Evolutionary conservation across 1,140 invertebrate genomes (phyloP).

Genomic region (Philaenus spumarius): DNA sequence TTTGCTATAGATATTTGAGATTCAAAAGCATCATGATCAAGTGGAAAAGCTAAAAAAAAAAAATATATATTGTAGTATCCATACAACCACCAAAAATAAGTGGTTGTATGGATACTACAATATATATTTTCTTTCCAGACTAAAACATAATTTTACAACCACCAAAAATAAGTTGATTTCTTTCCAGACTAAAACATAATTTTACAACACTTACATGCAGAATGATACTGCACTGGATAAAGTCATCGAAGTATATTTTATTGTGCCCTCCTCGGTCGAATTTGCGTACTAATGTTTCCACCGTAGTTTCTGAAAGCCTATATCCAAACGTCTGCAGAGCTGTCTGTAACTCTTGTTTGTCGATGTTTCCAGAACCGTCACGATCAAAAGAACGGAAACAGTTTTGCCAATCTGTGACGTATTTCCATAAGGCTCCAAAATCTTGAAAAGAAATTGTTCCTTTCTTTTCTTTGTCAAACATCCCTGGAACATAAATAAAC

Average conservation of each 20-base stretch:
- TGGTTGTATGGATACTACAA: too few relatives aligned
- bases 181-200: too few relatives aligned
- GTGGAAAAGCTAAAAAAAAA: too few relatives aligned
- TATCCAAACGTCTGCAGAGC: constrained; percentile 93
- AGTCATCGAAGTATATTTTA: constrained; percentile 95
- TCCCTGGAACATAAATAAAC: constrained; percentile 42
- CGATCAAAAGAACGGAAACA: constrained; percentile 92
- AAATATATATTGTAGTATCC: too few relatives aligned
- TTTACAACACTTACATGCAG: constrained; percentile 70
- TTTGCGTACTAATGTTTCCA: constrained; percentile 79
- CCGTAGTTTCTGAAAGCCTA: constrained; percentile 75
- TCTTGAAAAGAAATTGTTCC: constrained; percentile 95
- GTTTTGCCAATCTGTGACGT: constrained; percentile 96
- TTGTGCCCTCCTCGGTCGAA: constrained; percentile 87
- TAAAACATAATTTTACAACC: too few relatives aligned
- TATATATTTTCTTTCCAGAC: too few relatives aligned
- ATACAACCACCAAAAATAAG: too few relatives aligned
- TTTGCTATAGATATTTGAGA: too few relatives aligned
- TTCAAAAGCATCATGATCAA: too few relatives aligned
- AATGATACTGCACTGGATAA: constrained; percentile 92
- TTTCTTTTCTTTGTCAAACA: constrained; percentile 90
- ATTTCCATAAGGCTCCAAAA: constrained; percentile 94
- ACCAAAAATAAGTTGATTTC: too few relatives aligned
- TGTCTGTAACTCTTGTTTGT: constrained; percentile 79
- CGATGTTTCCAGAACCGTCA: constrained; percentile 95